Evolutionary conservation across 1,140 invertebrate genomes (phyloP), one percentile per base, ranked within the genome.

Genomic region (Bombus cullumanus): DNA sequence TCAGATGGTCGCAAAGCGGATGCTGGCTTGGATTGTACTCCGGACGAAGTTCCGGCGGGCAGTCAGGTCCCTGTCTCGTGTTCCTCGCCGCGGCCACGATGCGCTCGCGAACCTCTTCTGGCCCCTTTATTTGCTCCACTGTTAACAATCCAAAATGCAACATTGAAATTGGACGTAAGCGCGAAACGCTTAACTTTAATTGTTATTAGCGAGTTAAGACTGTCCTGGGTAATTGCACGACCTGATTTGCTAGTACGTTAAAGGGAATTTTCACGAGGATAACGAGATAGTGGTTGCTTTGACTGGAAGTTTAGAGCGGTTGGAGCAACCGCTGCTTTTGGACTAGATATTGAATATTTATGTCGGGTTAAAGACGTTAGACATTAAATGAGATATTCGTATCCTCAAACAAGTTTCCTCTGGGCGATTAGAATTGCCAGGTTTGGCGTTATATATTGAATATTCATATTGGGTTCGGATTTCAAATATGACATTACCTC

Each of bases 61-160:
- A 96, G 93, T 97, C 95, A 93, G 96, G 95, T 94, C 94, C 95
- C 94, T 96, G 94, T 93, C 95, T 94, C 87, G 96, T 93, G 92
- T 96, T 95, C 95, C 95, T 95, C 64, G 97, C 96, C 9, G 97
- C 97, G 47, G 96, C 94, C 18, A 97, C 96, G 69, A 98, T 97
- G 92, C 96, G 97, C 88, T 97, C 96, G 86, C 96, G 95, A 88
- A 96, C 96, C 92, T 97, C 97, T 79, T 96, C 95, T 88, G 96
- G 96, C 76, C 97, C 96, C 94, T 98, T 98, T 31, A 98, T 96
- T 96, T 97, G 97, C 94, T 98, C 97, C 95, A 98, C 97, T 98
- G 93, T 34, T 66, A 95, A 95, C 69, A 87, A 79, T 81, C 31
- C 8, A 8, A 78, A 12, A 62, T 28, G 28, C 10, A 62, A 13